Percentiles rank a stretch among this genome's conserved stretches.
Conservation (phyloP, 2,797 vertebrate genomes). For the Champsocephalus gunnari region DNA sequence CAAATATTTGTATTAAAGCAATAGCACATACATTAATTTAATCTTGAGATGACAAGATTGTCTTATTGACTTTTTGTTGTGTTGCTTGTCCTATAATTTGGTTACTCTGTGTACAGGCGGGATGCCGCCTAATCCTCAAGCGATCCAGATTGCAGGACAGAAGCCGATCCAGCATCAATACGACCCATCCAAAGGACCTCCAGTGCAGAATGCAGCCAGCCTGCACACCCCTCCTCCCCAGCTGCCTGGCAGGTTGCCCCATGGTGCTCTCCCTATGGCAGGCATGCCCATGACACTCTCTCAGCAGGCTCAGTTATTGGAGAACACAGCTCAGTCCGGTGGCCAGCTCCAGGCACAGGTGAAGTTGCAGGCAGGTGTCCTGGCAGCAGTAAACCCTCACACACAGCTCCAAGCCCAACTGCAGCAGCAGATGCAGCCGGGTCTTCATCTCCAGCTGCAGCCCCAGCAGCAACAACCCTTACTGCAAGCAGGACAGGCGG, state of each 20-base stretch:
- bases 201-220: conserved; percentile 93
- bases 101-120: conserved; percentile 83
- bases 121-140: conserved; percentile 88
- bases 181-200: conserved; percentile 94
- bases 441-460: conserved; percentile 88
- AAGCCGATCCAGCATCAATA: conserved; percentile 91
- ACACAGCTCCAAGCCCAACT: conserved; percentile 87
- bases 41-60: conserved; percentile 17
- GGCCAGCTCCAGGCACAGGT: conserved; percentile 85
- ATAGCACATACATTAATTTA: conserved; percentile 23
- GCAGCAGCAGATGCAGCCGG: conserved; percentile 87
- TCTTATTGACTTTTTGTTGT: conserved; percentile 52
- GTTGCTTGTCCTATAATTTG: conserved; percentile 74
- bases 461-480: conserved; percentile 81
- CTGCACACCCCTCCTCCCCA: conserved; percentile 92
- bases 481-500: conserved; percentile 84
- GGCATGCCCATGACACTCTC: conserved; percentile 87
- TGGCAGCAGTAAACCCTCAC: conserved; percentile 76
- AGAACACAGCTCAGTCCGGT: conserved; percentile 78
- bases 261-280: conserved; percentile 81
- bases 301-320: conserved; percentile 88
- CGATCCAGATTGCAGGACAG: conserved; percentile 87
- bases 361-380: conserved; percentile 85
- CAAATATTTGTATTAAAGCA: conserved; percentile 2
- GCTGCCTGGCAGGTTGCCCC: conserved; percentile 87